Percentiles rank a stretch among this genome's conserved stretches.
These are phyloP conservation scores for Acanthiza pusilla DNA, from an alignment of 2,797 vertebrate species.

Conservation along the genomic window DNA sequence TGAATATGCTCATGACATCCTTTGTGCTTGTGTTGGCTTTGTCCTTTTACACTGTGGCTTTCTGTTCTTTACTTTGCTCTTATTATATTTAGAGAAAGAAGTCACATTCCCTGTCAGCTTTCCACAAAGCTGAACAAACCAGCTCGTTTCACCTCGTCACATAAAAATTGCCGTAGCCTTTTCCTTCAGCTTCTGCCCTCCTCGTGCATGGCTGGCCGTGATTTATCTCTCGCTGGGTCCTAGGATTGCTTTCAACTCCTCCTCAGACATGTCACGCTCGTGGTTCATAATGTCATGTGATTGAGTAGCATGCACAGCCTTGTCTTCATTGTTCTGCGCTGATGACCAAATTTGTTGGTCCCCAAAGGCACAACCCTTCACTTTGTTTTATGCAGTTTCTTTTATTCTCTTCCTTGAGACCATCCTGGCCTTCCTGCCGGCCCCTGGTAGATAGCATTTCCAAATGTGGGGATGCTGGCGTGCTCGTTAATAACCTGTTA, in stretches of 20 bases:
- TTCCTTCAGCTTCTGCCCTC: not conserved
- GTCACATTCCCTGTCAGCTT: not conserved
- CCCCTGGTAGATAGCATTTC: not conserved
- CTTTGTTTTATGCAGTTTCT: not conserved
- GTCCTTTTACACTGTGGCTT: not conserved
- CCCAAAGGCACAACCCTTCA: slow-evolving; percentile 3
- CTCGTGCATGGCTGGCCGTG: not conserved
- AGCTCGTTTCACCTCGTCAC: not conserved
- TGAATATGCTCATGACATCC: not conserved
- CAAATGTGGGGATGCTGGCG: not conserved
- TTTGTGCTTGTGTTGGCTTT: not conserved
- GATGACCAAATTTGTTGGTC: slow-evolving; percentile 13
- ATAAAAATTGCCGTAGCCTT: not conserved
- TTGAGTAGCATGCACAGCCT: not conserved
- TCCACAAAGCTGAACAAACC: not conserved
- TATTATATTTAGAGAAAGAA: not conserved
- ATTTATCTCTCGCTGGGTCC: not conserved
- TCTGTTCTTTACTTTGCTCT: not conserved
- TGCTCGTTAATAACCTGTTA: not conserved
- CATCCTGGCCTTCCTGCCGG: not conserved
- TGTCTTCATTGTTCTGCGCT: slow-evolving; percentile 4
- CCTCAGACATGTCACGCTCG: not conserved
- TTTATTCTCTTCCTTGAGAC: not conserved
- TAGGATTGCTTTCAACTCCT: not conserved
- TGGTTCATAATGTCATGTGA: not conserved